Conservation (phyloP, 2,888 invertebrate species). For the Bimastos eiseni region DNA sequence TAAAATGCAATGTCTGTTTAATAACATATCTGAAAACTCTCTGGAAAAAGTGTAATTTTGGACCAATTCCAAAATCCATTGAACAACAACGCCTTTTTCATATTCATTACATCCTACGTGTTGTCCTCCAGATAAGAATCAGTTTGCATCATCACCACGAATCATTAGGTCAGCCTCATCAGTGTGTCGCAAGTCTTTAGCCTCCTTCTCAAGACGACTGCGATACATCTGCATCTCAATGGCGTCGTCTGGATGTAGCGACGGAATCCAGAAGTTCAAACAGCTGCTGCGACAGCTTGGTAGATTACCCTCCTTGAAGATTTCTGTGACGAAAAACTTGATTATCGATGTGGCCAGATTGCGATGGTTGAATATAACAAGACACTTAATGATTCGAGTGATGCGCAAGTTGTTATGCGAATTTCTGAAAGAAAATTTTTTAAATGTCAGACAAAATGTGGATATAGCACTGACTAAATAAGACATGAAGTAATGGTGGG, state of each 20-base stretch:
- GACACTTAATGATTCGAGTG: constrained; percentile 22
- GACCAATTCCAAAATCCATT: neutral
- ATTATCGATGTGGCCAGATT: neutral
- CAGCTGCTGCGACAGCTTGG: constrained; percentile 21
- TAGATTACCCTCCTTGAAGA: neutral
- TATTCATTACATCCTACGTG: neutral
- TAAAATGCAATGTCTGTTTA: neutral
- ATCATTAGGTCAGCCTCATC: no score
- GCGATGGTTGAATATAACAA: neutral
- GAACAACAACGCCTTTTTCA: neutral
- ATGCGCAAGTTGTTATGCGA: constrained; percentile 31
- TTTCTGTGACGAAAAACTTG: neutral
- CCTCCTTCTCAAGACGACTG: neutral
- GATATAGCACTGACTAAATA: neutral
- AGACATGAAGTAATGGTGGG: neutral
- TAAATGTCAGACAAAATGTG: neutral
- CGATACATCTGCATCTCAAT: neutral
- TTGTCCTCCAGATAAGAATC: neutral
- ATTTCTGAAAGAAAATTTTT: neutral
- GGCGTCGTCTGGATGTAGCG: neutral
- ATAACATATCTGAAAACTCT: neutral
- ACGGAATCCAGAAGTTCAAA: constrained; percentile 16
- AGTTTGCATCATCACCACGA: neutral
- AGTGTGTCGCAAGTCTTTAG: neutral
- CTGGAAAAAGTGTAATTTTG: neutral